Percentiles rank a stretch among this genome's conserved stretches.
Conservation (phyloP, 2,888 invertebrate genomes). For the Bruchidius siliquastri region DNA sequence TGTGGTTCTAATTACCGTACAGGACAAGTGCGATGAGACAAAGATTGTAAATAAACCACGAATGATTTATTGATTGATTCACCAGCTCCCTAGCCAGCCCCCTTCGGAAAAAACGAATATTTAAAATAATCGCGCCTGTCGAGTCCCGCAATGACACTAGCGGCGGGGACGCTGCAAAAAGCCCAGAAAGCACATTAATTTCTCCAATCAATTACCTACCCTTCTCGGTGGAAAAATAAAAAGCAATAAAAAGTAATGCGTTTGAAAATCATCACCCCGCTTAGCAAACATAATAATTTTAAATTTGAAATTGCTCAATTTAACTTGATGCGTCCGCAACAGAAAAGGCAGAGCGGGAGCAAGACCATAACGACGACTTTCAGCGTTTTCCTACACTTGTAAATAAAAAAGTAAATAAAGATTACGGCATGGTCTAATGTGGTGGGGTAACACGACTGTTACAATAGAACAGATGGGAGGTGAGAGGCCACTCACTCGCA, state of each 20-base stretch:
- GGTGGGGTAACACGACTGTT: background rate
- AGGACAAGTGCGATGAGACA: too few relatives aligned
- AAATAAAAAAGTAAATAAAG: conserved; percentile 1
- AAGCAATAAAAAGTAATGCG: conserved; percentile 23
- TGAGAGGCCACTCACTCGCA: background rate
- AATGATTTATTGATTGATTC: background rate
- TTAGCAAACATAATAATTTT: conserved; percentile 21
- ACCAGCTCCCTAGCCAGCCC: background rate
- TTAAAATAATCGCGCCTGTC: background rate
- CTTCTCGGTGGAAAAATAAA: conserved; percentile 10
- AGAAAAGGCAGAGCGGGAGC: background rate
- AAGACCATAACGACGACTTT: background rate
- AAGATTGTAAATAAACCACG: too few relatives aligned
- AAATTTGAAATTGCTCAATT: conserved; percentile 23
- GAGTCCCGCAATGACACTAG: background rate
- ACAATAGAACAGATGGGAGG: conserved; percentile 1
- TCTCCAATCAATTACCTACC: background rate
- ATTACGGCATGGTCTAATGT: conserved; percentile 3
- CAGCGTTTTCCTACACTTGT: background rate
- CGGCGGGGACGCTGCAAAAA: background rate
- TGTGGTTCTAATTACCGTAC: too few relatives aligned
- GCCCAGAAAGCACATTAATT: background rate
- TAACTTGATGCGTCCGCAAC: conserved; percentile 10
- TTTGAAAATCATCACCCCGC: conserved; percentile 22
- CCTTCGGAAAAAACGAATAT: background rate